These are phyloP conservation scores for Pachycephus smyrnensis DNA, from an alignment of 2,888 invertebrate species.

Conservation along the genomic window DNA sequence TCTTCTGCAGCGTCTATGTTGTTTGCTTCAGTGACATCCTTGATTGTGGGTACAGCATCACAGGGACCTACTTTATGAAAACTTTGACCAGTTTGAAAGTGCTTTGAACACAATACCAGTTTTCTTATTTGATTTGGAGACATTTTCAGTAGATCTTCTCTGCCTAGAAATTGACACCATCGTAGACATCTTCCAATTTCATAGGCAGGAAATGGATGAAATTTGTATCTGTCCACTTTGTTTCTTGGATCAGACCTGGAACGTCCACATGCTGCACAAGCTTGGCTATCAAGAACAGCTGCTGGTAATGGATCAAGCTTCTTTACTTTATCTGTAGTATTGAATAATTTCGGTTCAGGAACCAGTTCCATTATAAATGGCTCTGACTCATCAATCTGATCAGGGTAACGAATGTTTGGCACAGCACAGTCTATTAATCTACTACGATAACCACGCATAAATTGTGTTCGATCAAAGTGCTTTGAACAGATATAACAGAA, in stretches of 20 bases:
- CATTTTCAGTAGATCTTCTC: conserved; percentile 63
- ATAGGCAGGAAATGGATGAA: conserved; percentile 64
- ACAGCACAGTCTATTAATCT: conserved; percentile 56
- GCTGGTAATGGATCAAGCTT: conserved; percentile 50
- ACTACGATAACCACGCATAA: conserved; percentile 51
- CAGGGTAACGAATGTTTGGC: conserved; percentile 54
- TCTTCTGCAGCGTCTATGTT: conserved; percentile 5
- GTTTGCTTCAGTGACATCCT: conserved; percentile 38
- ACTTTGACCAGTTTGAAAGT: conserved; percentile 59
- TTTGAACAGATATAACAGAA: conserved; percentile 64
- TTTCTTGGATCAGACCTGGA: conserved; percentile 58
- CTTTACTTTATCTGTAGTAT: conserved; percentile 39
- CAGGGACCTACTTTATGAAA: conserved; percentile 61
- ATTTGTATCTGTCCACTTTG: conserved; percentile 58
- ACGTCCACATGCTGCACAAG: conserved; percentile 62
- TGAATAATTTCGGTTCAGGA: conserved; percentile 38
- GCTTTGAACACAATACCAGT: conserved; percentile 61
- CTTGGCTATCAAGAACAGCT: conserved; percentile 58
- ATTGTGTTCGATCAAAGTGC: conserved; percentile 60
- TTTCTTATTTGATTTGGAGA: conserved; percentile 64
- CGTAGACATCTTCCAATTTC: conserved; percentile 63
- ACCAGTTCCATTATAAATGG: conserved; percentile 35
- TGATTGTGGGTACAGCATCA: conserved; percentile 62
- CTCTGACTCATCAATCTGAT: conserved; percentile 31
- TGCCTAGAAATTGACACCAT: conserved; percentile 63